Conservation (phyloP, 1,140 invertebrate species). For the Eupeodes corollae region DNA sequence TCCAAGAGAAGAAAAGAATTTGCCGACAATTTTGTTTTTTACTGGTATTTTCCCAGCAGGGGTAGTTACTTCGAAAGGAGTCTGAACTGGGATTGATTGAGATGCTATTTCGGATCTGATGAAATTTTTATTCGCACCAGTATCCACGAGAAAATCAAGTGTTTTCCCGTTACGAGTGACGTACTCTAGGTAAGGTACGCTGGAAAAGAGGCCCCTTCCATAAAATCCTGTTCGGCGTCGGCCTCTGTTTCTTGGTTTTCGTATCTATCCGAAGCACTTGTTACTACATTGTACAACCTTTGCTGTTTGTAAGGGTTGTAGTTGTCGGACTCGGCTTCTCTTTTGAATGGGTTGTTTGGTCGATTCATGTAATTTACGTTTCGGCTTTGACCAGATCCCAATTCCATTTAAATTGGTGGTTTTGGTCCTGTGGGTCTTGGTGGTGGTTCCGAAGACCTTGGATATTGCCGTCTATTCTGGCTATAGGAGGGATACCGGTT, state of each 20-base stretch:
- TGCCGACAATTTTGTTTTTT: constrained; percentile 3
- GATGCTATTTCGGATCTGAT: constrained; percentile 8
- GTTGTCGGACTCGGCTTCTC: neutral
- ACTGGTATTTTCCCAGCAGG: constrained; percentile 9
- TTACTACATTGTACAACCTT: too few species aligned
- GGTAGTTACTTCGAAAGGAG: constrained; percentile 7
- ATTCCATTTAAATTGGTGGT: constrained; percentile 8
- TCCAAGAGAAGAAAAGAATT: constrained; percentile 7
- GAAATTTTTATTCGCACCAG: constrained; percentile 12
- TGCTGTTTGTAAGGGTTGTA: too few species aligned
- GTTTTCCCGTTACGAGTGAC: constrained; percentile 7
- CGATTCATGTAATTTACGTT: too few species aligned
- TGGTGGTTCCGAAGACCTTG: too few species aligned
- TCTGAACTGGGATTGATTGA: constrained; percentile 5
- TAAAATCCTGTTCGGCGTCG: constrained; percentile 8
- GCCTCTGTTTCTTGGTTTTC: neutral
- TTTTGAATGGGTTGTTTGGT: constrained; percentile 2
- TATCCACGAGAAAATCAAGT: constrained; percentile 9
- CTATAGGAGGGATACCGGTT: too few species aligned
- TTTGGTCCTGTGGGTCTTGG: neutral
- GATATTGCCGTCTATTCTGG: too few species aligned
- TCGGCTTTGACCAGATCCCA: neutral
- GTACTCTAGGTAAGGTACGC: too few species aligned
- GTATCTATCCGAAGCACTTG: neutral
- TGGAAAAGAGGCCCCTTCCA: constrained; percentile 11